Conservation (phyloP, 2,113 vertebrate species). For the Oreochromis spilurus region DNA sequence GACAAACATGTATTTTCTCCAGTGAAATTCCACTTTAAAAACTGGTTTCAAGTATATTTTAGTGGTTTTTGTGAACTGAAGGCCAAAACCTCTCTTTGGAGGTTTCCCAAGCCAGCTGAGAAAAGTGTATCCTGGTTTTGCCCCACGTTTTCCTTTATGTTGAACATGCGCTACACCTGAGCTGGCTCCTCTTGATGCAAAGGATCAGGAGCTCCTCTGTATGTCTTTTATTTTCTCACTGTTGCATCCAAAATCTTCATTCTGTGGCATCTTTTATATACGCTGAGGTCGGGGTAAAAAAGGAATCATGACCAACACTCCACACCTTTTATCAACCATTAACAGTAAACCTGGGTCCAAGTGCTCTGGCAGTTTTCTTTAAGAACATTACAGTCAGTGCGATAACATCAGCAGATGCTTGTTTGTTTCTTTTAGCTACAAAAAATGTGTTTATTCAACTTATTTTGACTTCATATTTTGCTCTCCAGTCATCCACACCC, state of each 20-base stretch:
- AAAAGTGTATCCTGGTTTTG: background rate
- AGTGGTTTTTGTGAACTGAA: background rate
- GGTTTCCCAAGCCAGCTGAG: background rate
- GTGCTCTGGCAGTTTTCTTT: background rate
- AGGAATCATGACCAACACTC: background rate
- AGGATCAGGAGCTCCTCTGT: background rate
- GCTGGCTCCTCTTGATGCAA: background rate
- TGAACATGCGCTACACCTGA: background rate
- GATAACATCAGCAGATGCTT: background rate
- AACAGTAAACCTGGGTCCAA: background rate
- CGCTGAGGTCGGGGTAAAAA: rapidly evolving
- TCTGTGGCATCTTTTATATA: rapidly evolving
- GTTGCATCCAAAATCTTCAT: background rate
- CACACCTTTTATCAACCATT: background rate
- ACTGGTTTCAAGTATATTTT: background rate
- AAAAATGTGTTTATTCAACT: rapidly evolving
- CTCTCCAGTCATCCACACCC: background rate
- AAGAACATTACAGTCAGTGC: rapidly evolving
- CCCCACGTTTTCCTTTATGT: background rate
- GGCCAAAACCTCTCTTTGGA: background rate
- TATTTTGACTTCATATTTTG: background rate
- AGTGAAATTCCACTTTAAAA: background rate
- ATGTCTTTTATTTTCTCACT: background rate
- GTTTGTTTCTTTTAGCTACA: background rate
- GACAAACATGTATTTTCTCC: background rate